Conservation (phyloP, 2,113 vertebrate genomes). For the Cyprinus carpio region DNA sequence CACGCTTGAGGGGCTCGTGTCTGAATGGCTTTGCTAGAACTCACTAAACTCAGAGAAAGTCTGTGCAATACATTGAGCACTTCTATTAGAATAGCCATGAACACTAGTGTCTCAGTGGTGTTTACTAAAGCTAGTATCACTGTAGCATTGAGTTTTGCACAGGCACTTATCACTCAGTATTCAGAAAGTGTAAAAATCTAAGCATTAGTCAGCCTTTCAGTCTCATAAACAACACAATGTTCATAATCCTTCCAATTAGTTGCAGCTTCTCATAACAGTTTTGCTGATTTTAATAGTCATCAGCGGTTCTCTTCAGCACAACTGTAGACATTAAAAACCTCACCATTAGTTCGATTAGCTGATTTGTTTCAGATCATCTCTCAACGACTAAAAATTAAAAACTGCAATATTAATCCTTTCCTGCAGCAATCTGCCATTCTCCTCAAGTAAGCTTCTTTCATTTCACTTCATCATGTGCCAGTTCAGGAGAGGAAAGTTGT, state of each 20-base stretch:
- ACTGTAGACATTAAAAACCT: background rate
- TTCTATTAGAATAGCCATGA: background rate
- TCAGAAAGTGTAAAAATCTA: background rate
- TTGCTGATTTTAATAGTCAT: background rate
- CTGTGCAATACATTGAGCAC: background rate
- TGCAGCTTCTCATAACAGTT: background rate
- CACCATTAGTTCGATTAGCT: background rate
- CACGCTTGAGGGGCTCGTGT: background rate
- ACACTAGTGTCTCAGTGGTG: background rate
- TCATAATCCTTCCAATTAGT: constrained; percentile 4
- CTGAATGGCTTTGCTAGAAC: constrained; percentile 11
- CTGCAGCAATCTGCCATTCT: background rate
- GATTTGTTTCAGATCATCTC: background rate
- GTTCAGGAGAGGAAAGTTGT: background rate
- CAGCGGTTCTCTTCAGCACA: background rate
- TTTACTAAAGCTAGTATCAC: background rate
- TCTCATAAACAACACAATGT: background rate
- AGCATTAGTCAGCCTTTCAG: background rate
- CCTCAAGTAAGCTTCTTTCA: background rate
- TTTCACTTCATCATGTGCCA: background rate
- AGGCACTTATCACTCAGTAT: background rate
- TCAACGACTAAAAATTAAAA: background rate
- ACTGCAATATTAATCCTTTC: background rate
- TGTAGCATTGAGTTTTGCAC: background rate
- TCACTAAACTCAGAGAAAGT: background rate